Evolutionary conservation across 2,797 vertebrate species (phyloP).

Genomic region (Syncerus caffer): DNA sequence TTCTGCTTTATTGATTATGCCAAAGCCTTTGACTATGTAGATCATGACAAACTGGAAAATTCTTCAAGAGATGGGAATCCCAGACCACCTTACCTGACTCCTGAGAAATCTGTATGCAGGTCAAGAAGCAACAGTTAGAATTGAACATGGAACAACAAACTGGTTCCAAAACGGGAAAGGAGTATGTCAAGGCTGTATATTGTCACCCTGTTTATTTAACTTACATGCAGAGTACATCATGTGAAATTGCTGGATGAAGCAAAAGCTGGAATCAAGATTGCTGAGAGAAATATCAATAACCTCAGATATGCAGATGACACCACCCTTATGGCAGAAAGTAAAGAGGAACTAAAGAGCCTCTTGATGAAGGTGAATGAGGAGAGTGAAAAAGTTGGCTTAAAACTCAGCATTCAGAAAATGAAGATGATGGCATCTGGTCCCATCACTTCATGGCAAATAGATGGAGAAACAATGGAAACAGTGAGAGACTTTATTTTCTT

Average conservation of each 20-base stretch:
- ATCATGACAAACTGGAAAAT: not conserved
- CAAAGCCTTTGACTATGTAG: not conserved
- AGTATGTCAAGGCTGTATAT: not conserved
- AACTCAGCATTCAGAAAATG: not conserved
- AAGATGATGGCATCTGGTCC: not conserved
- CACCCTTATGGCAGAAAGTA: not conserved
- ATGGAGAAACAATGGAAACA: not conserved
- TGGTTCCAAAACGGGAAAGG: not conserved
- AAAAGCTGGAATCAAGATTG: not conserved
- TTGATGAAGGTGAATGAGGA: not conserved
- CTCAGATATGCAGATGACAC: not conserved
- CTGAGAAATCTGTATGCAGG: not conserved
- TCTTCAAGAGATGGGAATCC: not conserved
- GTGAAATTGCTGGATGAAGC: not conserved
- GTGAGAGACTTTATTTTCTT: not conserved
- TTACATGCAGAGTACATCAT: not conserved
- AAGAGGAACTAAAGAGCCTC: not conserved
- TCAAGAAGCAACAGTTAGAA: not conserved
- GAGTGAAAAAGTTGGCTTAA: not conserved
- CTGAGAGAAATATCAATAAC: not conserved
- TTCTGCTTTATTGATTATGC: not conserved
- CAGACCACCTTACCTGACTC: not conserved
- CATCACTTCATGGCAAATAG: not conserved
- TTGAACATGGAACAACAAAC: not conserved
- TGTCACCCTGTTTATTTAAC: not conserved